Conservation (phyloP, 2,888 invertebrate genomes). For the Acanthosepion lycidas region DNA sequence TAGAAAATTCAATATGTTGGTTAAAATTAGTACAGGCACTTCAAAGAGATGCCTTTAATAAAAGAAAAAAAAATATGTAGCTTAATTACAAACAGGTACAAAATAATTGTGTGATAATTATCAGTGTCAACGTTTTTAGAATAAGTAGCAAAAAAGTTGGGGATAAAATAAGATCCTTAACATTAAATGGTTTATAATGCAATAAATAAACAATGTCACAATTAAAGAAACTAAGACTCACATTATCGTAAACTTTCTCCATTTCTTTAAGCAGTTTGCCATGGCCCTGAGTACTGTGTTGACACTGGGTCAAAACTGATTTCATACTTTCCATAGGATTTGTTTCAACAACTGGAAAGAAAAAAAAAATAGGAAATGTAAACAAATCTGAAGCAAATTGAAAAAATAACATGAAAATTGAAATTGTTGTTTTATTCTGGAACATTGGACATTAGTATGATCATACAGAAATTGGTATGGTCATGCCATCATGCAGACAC, state of each 20-base stretch:
- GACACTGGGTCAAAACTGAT: constrained; percentile 69
- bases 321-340: constrained; percentile 54
- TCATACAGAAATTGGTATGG: no score
- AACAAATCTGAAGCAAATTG: background rate
- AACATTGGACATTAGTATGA: no score
- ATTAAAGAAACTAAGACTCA: constrained; percentile 49
- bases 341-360: background rate
- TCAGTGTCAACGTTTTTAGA: no score
- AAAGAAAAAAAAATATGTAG: no score
- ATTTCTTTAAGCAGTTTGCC: constrained; percentile 65
- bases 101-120: no score
- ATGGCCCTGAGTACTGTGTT: constrained; percentile 68
- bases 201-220: background rate
- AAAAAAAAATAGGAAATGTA: background rate
- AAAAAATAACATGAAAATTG: background rate
- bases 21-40: no score
- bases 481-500: no score
- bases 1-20: no score
- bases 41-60: no score
- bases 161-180: background rate
- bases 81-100: no score
- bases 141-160: no score
- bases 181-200: background rate
- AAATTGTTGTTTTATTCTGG: no score
- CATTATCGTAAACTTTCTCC: constrained; percentile 62